phyloP scores from a whole-genome alignment of 2,113 vertebrate genomes.

The Phyllopteryx taeniolatus region DNA sequence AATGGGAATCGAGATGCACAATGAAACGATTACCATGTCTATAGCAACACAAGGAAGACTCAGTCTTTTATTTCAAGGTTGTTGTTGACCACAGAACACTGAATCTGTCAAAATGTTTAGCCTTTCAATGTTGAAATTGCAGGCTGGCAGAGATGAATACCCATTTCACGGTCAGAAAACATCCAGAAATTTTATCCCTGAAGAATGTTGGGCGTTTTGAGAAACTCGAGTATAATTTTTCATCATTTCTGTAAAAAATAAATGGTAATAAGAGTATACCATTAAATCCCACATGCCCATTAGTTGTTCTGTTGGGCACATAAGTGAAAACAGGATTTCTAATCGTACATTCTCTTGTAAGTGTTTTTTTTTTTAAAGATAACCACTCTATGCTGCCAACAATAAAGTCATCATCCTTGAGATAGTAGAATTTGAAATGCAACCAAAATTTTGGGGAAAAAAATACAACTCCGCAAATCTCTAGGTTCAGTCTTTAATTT shows the following conservation, averaged over 20 bases:
- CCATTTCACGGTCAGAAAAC: conserved; percentile 25
- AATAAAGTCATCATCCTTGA: background rate
- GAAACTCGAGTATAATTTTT: conserved; percentile 23
- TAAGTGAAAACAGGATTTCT: conserved; percentile 7
- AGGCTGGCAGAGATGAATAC: conserved; percentile 31
- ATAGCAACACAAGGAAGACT: conserved; percentile 48
- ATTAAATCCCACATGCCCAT: conserved; percentile 1
- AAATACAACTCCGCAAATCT: background rate
- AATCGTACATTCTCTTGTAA: background rate
- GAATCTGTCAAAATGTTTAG: conserved; percentile 50
- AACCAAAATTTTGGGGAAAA: background rate
- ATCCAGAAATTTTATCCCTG: conserved; percentile 33
- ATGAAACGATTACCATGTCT: conserved; percentile 62
- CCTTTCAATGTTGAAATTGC: conserved; percentile 44
- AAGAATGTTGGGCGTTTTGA: conserved; percentile 41
- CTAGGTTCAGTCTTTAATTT: background rate
- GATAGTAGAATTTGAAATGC: background rate
- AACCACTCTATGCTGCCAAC: background rate
- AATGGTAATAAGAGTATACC: conserved; percentile 10
- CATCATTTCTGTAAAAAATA: conserved; percentile 19
- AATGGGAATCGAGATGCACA: conserved; percentile 3
- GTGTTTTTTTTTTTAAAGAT: background rate
- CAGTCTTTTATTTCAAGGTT: conserved; percentile 52
- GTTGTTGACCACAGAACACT: conserved; percentile 39
- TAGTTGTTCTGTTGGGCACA: conserved; percentile 6